phyloP scores from a whole-genome alignment of 2,113 vertebrate genomes.

The Podiceps cristatus region DNA sequence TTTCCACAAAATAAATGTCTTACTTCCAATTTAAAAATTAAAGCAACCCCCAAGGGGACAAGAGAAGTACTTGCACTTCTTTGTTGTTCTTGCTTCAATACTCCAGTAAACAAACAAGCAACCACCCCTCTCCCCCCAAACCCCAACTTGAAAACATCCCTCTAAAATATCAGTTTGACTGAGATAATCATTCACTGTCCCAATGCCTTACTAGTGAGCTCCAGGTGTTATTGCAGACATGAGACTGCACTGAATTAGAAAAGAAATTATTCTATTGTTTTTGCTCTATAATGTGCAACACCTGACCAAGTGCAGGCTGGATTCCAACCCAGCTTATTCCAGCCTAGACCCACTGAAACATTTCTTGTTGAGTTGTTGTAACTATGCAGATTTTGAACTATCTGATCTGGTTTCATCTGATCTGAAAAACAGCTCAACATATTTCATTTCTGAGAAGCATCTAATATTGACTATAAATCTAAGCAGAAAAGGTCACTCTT shows the following conservation, averaged over 20 bases:
- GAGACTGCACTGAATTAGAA: background rate
- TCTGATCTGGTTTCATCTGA: background rate
- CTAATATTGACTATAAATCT: background rate
- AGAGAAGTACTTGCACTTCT: background rate
- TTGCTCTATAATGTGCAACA: background rate
- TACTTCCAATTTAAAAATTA: background rate
- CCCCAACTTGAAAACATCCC: background rate
- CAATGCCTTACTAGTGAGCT: background rate
- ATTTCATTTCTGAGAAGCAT: conserved; percentile 15
- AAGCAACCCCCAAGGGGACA: rapidly evolving
- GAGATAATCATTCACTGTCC: background rate
- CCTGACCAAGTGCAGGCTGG: background rate
- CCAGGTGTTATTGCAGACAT: background rate
- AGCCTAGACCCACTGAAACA: rapidly evolving
- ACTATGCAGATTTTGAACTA: background rate
- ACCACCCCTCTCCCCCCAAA: background rate
- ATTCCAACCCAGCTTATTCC: background rate
- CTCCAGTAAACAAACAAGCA: background rate
- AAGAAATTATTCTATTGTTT: background rate
- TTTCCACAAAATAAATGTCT: background rate
- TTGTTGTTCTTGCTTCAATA: background rate
- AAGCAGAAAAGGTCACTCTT: conserved; percentile 33
- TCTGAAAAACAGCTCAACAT: background rate
- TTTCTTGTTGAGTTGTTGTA: background rate
- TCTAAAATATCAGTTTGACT: background rate